These are phyloP conservation scores for Coptodon bakossiorum DNA, from an alignment of 2,113 vertebrate species.

Conservation along the genomic window DNA sequence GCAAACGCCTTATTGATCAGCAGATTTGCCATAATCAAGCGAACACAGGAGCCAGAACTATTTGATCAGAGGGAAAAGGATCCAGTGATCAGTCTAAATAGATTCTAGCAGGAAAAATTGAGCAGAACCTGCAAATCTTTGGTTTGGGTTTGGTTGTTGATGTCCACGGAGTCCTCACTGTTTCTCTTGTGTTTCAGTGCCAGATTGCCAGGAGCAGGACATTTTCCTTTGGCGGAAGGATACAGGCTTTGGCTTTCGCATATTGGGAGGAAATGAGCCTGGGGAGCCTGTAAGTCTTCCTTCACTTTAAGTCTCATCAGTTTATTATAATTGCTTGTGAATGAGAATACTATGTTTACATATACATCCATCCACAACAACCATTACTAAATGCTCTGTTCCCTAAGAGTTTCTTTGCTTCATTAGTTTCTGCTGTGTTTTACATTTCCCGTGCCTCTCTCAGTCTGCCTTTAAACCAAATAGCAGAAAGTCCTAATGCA, in stretches of 20 bases:
- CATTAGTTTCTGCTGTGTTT: not conserved
- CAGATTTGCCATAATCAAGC: not conserved
- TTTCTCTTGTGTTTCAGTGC: constrained; percentile 75
- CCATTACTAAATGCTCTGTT: not conserved
- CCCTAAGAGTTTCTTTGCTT: not conserved
- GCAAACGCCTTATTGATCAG: not conserved
- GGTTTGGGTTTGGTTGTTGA: not conserved
- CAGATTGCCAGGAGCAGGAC: constrained; percentile 97
- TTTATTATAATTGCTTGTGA: not conserved
- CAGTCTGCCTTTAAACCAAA: not conserved
- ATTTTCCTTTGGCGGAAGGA: constrained; percentile 99
- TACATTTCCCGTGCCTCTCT: not conserved
- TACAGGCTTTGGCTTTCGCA: constrained; percentile 97
- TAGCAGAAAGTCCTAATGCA: not conserved
- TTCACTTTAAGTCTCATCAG: constrained; percentile 1
- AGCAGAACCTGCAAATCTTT: not conserved
- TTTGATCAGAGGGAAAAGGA: not conserved
- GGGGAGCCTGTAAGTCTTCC: constrained; percentile 90
- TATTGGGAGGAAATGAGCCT: constrained; percentile 96
- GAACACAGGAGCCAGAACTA: not conserved
- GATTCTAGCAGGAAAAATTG: not conserved
- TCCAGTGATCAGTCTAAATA: not conserved
- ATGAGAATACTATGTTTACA: not conserved
- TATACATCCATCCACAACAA: not conserved
- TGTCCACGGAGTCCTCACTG: not conserved